A percentile compares a stretch with the other conserved stretches of the same genome.
These are phyloP conservation scores for Mus pahari DNA, from an alignment of 2,113 vertebrate genomes.

Conservation along the genomic window DNA sequence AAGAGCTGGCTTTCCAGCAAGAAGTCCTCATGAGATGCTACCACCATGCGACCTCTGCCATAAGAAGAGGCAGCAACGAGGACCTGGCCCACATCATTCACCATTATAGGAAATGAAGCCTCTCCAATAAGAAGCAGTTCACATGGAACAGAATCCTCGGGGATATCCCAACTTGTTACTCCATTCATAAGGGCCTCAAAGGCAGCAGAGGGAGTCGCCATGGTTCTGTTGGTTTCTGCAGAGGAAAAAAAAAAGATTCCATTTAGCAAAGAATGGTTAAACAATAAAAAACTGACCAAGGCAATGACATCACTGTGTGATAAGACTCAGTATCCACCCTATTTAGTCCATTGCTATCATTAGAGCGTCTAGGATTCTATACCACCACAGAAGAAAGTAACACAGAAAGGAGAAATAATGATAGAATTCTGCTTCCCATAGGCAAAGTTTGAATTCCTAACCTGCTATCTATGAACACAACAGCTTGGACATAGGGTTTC, in stretches of 20 bases:
- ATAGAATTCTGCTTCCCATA: neutral
- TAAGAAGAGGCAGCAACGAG: conserved; percentile 86
- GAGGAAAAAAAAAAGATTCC: conserved; percentile 18
- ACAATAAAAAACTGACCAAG: too few species aligned
- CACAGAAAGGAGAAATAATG: neutral
- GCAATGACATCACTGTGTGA: neutral
- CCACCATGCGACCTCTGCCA: conserved; percentile 90
- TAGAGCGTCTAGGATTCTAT: neutral
- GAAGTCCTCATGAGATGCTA: conserved; percentile 90
- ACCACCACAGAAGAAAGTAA: neutral
- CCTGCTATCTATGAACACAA: neutral
- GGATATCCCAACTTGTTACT: conserved; percentile 84
- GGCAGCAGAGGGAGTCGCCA: conserved; percentile 80
- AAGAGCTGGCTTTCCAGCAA: conserved; percentile 85
- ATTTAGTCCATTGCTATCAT: neutral
- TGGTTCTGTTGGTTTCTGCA: conserved; percentile 59
- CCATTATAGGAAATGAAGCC: conserved; percentile 84
- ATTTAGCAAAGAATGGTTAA: neutral
- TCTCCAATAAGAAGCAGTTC: conserved; percentile 86
- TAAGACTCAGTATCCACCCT: accelerated
- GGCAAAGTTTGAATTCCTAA: neutral
- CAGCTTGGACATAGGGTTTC: conserved; percentile 16
- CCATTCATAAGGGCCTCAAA: conserved; percentile 84
- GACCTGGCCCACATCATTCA: conserved; percentile 85
- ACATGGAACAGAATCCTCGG: conserved; percentile 82